A percentile compares a stretch with the other conserved stretches of the same genome.
Evolutionary conservation across 2,888 invertebrate species (phyloP).

Genomic region (Drosophila longiperda): DNA sequence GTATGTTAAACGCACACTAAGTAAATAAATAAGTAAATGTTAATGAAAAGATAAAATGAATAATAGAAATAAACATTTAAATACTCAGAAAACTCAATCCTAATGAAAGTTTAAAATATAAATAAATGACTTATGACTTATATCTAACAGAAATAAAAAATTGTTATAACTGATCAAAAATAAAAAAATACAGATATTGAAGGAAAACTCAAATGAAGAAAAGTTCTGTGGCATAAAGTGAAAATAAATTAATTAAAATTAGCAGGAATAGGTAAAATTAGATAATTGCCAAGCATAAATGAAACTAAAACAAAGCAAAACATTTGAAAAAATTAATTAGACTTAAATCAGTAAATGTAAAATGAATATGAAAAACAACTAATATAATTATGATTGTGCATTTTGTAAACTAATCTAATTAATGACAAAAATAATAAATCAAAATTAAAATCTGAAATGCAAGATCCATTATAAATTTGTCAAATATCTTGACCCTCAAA

Average conservation of each 20-base stretch:
- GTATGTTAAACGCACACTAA: not conserved
- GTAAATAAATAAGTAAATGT: not conserved
- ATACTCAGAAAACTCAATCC: too few species aligned
- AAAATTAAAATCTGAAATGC: too few species aligned
- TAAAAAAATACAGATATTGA: not conserved
- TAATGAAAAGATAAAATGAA: not conserved
- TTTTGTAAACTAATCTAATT: too few species aligned
- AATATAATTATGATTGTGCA: too few species aligned
- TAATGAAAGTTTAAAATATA: too few species aligned
- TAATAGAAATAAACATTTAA: not conserved
- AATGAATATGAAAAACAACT: not conserved
- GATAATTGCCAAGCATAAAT: not conserved
- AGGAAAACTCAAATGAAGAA: not conserved
- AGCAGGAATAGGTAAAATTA: not conserved
- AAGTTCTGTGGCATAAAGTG: not conserved
- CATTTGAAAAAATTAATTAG: not conserved
- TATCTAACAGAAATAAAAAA: too few species aligned
- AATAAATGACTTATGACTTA: too few species aligned
- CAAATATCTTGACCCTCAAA: conserved; percentile 7
- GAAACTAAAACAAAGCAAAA: not conserved
- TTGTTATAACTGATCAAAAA: not conserved
- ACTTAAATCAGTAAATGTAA: not conserved
- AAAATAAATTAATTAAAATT: not conserved
- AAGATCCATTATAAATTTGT: not conserved
- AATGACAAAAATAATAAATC: too few species aligned